Conservation (phyloP, 1,140 invertebrate species). For the Trachymyrmex septentrionalis region DNA sequence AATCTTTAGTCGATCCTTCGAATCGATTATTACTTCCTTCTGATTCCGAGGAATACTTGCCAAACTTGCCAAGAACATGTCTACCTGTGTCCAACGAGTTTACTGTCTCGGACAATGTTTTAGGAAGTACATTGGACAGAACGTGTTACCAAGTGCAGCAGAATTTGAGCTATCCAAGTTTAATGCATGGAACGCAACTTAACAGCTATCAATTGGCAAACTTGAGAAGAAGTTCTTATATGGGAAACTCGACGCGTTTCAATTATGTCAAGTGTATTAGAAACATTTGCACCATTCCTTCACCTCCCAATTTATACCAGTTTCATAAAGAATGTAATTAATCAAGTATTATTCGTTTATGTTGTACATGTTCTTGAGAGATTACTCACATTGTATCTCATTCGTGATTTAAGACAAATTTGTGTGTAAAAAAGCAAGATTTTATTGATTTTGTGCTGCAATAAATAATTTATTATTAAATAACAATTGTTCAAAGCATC, state of each 20-base stretch:
- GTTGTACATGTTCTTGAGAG: not conserved
- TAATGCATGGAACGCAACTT: slow-evolving; percentile 37
- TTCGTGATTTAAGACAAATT: slow-evolving; percentile 23
- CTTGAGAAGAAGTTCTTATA: slow-evolving; percentile 45
- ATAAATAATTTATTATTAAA: slow-evolving; percentile 47
- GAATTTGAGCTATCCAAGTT: slow-evolving; percentile 61
- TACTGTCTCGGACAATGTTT: slow-evolving; percentile 37
- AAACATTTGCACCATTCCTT: not conserved
- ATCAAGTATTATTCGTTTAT: not conserved
- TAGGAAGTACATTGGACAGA: slow-evolving; percentile 1
- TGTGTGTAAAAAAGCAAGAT: not conserved
- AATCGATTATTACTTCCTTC: slow-evolving; percentile 63
- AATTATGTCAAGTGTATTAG: slow-evolving; percentile 16
- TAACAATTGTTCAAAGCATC: not conserved
- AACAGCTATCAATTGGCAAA: slow-evolving; percentile 37
- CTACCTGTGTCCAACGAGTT: slow-evolving; percentile 12
- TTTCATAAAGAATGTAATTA: slow-evolving; percentile 15
- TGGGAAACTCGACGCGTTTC: slow-evolving; percentile 26
- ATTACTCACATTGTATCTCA: not conserved
- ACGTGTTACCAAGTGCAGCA: slow-evolving; percentile 46
- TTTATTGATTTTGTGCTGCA: not conserved
- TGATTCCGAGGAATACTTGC: slow-evolving; percentile 61
- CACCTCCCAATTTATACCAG: not conserved
- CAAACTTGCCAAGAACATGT: slow-evolving; percentile 39
- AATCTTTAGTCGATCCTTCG: slow-evolving; percentile 45